Base-by-base conservation (phyloP, 2,797 vertebrate genomes). In the Alauda arvensis region DNA sequence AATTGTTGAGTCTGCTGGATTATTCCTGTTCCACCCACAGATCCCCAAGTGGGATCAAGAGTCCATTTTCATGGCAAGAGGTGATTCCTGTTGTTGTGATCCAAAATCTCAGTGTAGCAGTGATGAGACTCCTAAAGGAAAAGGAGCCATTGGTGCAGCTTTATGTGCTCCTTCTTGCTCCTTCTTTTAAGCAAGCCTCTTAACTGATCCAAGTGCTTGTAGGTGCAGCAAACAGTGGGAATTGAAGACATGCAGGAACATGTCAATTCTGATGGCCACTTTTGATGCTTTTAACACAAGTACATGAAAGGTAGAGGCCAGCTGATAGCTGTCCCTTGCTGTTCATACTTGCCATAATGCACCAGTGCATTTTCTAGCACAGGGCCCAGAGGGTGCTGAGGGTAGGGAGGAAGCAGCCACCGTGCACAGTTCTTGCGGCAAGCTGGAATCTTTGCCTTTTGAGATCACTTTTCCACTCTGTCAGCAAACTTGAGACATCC, bases 401-500 rank as follows among this genome's bases (percentile, higher is more conserved):
- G 25, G 29, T 39, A 65, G 20, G 21, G 31, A 88, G 21, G 29
- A 82, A 68, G 43, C 43, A 81, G 57, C 63, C 40, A 4, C 57
- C 0, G 0, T 9, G 4, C 12, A 9, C 17, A 65, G 59, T 68
- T 79, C 42, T 61, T 37, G 42, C 2, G 2, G 43, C 15, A n/a
- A 37, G 40, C 34, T 91, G 76, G 42, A 70, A 49, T 77, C 48
- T 62, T 25, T 34, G 12, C 26, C 43, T 77, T 89, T 79, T 0
- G 0, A 49, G 43, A 43, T 74, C n/a, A n/a, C 52, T 46, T 62
- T 39, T 90, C 16, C 12, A 4, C 33, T 40, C 31, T 67, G 15
- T 63, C 51, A 46, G 65, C 23, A 39, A 28, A 11, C 61, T 68
- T 59, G 40, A 70, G 53, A 65, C 26, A 45, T 39, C 21, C 40